A percentile compares a stretch with the other conserved stretches of the same genome.
These are phyloP conservation scores for Columba janthina DNA, from an alignment of 2,113 vertebrate species.

Conservation along the genomic window DNA sequence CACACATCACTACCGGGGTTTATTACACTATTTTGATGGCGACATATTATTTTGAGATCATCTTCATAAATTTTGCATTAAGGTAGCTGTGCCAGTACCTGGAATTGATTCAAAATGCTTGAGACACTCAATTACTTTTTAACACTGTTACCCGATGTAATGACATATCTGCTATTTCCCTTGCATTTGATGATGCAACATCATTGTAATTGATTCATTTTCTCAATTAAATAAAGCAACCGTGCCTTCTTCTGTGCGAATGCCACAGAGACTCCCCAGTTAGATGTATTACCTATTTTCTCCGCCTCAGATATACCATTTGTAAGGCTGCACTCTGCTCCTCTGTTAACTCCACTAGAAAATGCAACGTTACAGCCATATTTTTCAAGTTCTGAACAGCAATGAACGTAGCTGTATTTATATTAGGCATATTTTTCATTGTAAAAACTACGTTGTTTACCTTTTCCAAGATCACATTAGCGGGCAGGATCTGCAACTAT, in stretches of 20 bases:
- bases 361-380: slow-evolving; percentile 45
- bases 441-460: slow-evolving; percentile 70
- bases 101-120: slow-evolving; percentile 77
- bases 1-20: slow-evolving; percentile 33
- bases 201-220: slow-evolving; percentile 81
- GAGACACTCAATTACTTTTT: slow-evolving; percentile 76
- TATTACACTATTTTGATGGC: slow-evolving; percentile 59
- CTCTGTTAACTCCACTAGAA: slow-evolving; percentile 67
- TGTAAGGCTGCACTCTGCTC: slow-evolving; percentile 50
- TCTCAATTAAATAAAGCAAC: slow-evolving; percentile 81
- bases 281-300: slow-evolving; percentile 68
- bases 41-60: slow-evolving; percentile 68
- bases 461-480: slow-evolving; percentile 59
- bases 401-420: slow-evolving; percentile 52
- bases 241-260: slow-evolving; percentile 51
- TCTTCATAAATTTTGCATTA: slow-evolving; percentile 79
- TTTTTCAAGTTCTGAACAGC: slow-evolving; percentile 68
- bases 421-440: slow-evolving; percentile 79
- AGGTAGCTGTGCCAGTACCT: slow-evolving; percentile 66
- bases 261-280: slow-evolving; percentile 57
- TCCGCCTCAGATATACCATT: slow-evolving; percentile 58
- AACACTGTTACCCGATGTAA: slow-evolving; percentile 59
- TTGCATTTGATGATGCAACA: slow-evolving; percentile 70
- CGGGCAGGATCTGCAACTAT: not conserved
- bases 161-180: slow-evolving; percentile 67